phyloP scores from a whole-genome alignment of 35 echinoderm and acorn worm genomes.

The Strongylocentrotus purpuratus region DNA sequence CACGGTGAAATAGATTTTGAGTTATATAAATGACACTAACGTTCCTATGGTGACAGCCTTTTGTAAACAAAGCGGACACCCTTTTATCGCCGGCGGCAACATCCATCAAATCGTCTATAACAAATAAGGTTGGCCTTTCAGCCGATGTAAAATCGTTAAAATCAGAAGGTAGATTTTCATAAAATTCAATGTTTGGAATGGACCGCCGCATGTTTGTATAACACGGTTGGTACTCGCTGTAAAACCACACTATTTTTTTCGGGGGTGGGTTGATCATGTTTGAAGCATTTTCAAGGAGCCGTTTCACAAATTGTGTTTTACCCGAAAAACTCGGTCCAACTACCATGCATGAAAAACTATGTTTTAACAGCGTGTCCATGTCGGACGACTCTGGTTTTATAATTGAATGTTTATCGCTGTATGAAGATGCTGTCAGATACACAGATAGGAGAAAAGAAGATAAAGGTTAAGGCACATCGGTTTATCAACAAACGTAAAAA shows the following conservation, averaged over 20 bases:
- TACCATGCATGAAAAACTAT: no score
- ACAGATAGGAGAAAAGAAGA: background rate
- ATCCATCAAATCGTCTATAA: background rate
- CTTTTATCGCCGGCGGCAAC: background rate
- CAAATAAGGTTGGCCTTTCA: background rate
- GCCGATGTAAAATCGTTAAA: background rate
- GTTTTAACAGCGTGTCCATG: background rate
- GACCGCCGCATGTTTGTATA: background rate
- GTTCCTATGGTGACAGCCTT: conserved; percentile 2
- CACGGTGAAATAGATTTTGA: background rate
- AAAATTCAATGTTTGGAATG: conserved; percentile 13
- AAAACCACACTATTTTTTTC: background rate
- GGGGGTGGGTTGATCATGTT: background rate
- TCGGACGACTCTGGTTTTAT: no score
- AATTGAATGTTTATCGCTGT: background rate
- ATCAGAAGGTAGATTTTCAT: background rate
- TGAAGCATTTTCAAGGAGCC: background rate
- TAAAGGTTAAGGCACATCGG: background rate
- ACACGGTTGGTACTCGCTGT: background rate
- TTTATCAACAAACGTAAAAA: background rate
- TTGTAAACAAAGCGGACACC: conserved; percentile 8
- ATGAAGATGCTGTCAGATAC: background rate
- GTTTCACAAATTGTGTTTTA: background rate
- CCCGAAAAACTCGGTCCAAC: background rate
- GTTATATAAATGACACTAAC: no score